Conservation (phyloP, 2,888 invertebrate genomes). For the Leptopilina drosophilae region DNA sequence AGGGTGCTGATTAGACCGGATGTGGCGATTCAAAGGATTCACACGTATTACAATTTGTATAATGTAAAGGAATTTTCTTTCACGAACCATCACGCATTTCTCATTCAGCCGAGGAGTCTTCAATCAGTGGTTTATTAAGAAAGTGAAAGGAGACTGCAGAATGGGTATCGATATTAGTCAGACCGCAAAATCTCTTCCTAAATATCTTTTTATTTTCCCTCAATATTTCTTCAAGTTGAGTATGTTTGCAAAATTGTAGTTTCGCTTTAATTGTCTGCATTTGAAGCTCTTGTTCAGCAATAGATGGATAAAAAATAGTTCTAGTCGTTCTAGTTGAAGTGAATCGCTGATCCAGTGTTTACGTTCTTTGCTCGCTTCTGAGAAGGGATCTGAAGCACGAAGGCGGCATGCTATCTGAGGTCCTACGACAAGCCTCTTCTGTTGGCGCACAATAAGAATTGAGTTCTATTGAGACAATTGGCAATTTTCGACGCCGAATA, state of each 20-base stretch:
- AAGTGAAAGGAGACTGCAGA: constrained; percentile 1
- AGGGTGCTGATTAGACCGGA: constrained; percentile 11
- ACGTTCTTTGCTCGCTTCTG: constrained; percentile 43
- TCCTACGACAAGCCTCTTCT: constrained; percentile 54
- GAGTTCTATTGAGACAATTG: constrained; percentile 75
- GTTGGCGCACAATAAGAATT: constrained; percentile 66
- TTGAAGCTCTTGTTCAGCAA: background rate
- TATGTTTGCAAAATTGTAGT: no score
- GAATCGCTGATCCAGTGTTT: no score
- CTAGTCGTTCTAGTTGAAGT: constrained; percentile 17
- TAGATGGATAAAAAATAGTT: background rate
- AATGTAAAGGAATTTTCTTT: background rate
- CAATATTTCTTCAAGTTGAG: no score
- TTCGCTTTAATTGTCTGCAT: no score
- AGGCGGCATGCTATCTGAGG: constrained; percentile 19
- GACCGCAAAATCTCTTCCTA: constrained; percentile 4
- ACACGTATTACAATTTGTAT: constrained; percentile 7
- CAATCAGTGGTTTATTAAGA: constrained; percentile 11
- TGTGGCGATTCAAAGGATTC: constrained; percentile 11
- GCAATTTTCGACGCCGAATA: constrained; percentile 75
- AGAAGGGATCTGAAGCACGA: constrained; percentile 53
- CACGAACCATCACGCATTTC: background rate
- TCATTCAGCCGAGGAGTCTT: background rate
- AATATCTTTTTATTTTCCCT: background rate
- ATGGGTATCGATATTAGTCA: background rate